Evolutionary conservation across 2,797 vertebrate genomes (phyloP), one percentile per base, ranked within the genome.

Genomic region (Strix occidentalis): DNA sequence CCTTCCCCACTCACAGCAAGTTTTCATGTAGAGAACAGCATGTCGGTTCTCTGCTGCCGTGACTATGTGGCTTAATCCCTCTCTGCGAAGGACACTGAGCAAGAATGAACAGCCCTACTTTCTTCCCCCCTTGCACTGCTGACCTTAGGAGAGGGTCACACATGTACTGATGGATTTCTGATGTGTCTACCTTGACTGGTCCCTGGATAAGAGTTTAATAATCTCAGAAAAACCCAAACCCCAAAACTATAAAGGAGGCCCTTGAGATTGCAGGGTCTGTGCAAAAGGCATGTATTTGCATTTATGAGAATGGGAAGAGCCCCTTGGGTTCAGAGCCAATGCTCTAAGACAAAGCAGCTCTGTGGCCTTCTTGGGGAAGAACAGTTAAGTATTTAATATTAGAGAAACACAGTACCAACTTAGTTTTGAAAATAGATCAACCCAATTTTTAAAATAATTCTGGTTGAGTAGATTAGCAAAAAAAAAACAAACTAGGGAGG

Each of bases 11-110:
- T 28, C 15, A 3, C n/a, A 37, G 54, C 15, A 41, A 66, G 33
- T 2, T 53, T 63, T 46, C 3, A 1, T 1, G 16, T 1, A 9
- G 24, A 13, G 60, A 78, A 1, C 16, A 81, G 8, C 8, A 3
- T 0, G 4, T 6, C 21, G 29, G 16, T 18, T 58, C 41, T 57
- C 5, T 37, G 45, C 37, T 78, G 57, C 72, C 4, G 3, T 31
- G 41, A 8, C 41, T 66, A 2, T 17, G 46, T 41, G 46, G 3
- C 19, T 72, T n/a, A 3, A 16, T 15, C 17, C 14, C 3, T 46
- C 31, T 57, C 29, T 21, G 41, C 53, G 35, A 48, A 69, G 31
- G 14, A 13, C 37, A 24, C 18, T 39, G 20, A 21, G 15, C 57
- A 16, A 9, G 11, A 39, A 39, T 65, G n/a, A 65, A n/a, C 24